Base-by-base conservation (phyloP, 2,888 invertebrate species). In the Aplocera efformata region DNA sequence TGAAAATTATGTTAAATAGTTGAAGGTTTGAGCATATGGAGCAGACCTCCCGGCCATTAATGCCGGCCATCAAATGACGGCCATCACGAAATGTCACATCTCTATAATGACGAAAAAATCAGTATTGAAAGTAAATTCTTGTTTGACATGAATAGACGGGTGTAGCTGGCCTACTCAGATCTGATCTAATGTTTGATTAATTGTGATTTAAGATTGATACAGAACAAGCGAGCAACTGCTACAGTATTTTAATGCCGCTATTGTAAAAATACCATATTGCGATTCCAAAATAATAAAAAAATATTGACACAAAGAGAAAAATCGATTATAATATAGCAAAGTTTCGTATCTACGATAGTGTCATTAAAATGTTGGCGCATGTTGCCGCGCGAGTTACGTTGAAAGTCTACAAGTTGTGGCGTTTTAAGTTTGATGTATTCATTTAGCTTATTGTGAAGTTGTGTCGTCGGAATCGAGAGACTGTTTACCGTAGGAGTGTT, bases 401-500 rank as follows among this genome's bases (percentile, higher is more conserved):
- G n/a, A n/a, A 17, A 17, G 13, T 17, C 49, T 48, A 40, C 43
- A 41, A 48, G 53, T 55, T 55, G 52, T 60, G 55, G 48, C 52
- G 10, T 35, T 29, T 50, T 42, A 42, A 25, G 22, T 42, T 49
- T 39, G 51, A 54, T 43, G 49, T 53, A 53, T 42, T 47, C 48
- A 49, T 56, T 50, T 50, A 54, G 50, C 45, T 43, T 60, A 57
- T 58, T 59, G 59, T 57, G 60, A 59, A 48, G 62, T 63, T 53
- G 52, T 54, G 58, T 55, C 50, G 54, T 52, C 46, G 61, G 49
- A 65, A 66, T 60, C 50, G 60, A 69, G 69, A 78, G 77, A 78
- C 76, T 78, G 74, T 72, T 69, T 67, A 67, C 56, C 63, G 56
- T 68, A 69, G 63, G 60, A 63, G 68, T 67, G 63, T 52, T 42